Base-by-base conservation (phyloP, 2,113 vertebrate species). In the Synchiropus splendidus region DNA sequence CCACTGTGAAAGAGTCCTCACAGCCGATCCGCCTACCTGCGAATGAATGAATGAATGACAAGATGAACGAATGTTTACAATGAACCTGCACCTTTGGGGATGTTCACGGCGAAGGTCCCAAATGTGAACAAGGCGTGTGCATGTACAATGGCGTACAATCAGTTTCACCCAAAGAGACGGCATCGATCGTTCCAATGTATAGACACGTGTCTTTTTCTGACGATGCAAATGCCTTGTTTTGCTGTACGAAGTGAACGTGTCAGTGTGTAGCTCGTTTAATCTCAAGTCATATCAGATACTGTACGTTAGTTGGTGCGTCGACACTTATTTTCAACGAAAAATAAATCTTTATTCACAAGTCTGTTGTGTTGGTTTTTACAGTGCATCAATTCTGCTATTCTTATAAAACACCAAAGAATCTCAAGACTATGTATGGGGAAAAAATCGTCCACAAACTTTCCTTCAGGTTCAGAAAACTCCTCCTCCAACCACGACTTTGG, bases 251-350 rank as follows among this genome's bases (percentile, higher is more conserved):
- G 64, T 69, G 48, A 65, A 54, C 38, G 69, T 75, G 69, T 78
- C 67, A 54, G 53, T 67, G 72, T 75, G 32, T 66, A 61, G 63
- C 40, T 62, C 51, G 51, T 77, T n/a, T 61, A 65, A 65, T 65
- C 61, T 62, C 51, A 43, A 62, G 30, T 70, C 63, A 71, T 74
- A 54, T 53, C 48, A 35, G 52, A 69, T 54, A 5, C 21, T 27
- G 21, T 27, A 67, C 58, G 64, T 69, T 63, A 53, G 67, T n/a
- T 54, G 53, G 74, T 60, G 61, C 51, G 68, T 61, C 57, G 71
- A 76, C 72, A 81, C 79, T 60, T 77, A 75, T 81, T 81, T 77
- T 81, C 61, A 68, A 75, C 64, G 56, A 72, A 76, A 69, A 80
- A 77, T 75, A 79, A 81, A 77, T 50, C 72, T 74, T 81, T 77